Evolutionary conservation across 1,140 invertebrate species (phyloP).

Genomic region (Pentalonia nigronervosa): DNA sequence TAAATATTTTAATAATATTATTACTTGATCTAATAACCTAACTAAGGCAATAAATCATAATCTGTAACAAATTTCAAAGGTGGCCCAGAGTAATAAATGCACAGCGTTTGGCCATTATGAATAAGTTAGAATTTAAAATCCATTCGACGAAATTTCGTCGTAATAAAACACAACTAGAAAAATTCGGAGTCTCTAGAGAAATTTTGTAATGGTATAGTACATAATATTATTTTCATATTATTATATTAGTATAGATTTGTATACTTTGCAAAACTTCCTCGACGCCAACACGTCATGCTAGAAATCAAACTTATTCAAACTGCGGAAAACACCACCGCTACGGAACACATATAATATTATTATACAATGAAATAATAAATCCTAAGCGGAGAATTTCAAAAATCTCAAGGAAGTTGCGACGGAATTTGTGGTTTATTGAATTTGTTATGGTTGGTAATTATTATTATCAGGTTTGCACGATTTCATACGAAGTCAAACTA

Average conservation of each 20-base stretch:
- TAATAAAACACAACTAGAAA: not conserved
- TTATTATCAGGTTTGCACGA: not conserved
- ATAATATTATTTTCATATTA: not conserved
- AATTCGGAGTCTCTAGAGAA: not conserved
- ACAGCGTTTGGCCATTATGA: not conserved
- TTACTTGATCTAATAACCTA: not conserved
- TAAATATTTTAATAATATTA: not conserved
- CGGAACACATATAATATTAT: not conserved
- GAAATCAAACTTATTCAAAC: conserved; percentile 6
- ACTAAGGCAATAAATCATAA: not conserved
- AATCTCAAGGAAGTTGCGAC: not conserved
- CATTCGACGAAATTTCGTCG: not conserved
- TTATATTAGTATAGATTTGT: not conserved
- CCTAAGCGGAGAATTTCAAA: not conserved
- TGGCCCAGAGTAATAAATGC: not conserved
- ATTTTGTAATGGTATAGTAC: not conserved
- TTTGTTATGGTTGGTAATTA: not conserved
- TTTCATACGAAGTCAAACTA: not conserved
- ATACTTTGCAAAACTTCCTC: not conserved
- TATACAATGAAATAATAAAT: not conserved
- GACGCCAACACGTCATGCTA: not conserved
- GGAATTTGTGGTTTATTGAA: not conserved
- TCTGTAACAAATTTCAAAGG: not conserved
- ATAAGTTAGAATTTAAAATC: not conserved
- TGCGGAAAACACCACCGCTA: not conserved